Percentiles rank a stretch among this genome's conserved stretches.
phyloP scores from a whole-genome alignment of 2,888 invertebrate species.

The Ochropleura leucogaster region DNA sequence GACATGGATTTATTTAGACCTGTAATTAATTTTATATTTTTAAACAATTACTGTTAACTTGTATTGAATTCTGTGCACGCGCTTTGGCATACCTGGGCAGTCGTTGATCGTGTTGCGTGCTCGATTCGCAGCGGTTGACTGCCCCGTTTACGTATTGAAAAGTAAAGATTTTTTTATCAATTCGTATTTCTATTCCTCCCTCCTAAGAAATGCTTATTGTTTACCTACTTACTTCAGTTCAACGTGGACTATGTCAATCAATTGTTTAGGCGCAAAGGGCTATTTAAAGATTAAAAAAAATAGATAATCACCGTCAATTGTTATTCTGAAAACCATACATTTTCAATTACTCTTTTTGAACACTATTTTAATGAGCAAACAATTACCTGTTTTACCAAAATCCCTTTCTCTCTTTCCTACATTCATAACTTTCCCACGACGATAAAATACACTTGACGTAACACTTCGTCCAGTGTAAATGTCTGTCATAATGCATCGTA shows the following conservation, averaged over 20 bases:
- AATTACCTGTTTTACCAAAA: neutral
- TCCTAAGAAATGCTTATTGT: neutral
- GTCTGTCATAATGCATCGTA: slow-evolving; percentile 48
- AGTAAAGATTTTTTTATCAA: neutral
- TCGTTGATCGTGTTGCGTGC: slow-evolving; percentile 63
- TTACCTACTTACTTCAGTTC: neutral
- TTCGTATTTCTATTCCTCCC: slow-evolving; percentile 18
- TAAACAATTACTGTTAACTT: slow-evolving; percentile 35
- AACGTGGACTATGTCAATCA: too few species aligned
- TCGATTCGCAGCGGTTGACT: slow-evolving; percentile 34
- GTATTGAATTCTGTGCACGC: slow-evolving; percentile 46
- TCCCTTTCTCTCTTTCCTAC: neutral
- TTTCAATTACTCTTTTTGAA: neutral
- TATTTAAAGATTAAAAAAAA: neutral
- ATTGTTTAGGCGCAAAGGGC: neutral
- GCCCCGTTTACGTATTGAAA: slow-evolving; percentile 2
- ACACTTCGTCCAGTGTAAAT: slow-evolving; percentile 7
- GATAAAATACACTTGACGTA: slow-evolving; percentile 23
- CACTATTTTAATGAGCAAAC: too few species aligned
- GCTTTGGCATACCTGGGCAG: slow-evolving; percentile 46
- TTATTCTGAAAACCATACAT: too few species aligned
- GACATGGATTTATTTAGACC: slow-evolving; percentile 17
- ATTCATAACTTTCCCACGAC: slow-evolving; percentile 14
- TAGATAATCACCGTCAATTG: neutral
- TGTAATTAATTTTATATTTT: slow-evolving; percentile 11